Base-by-base conservation (phyloP, 1,140 invertebrate genomes). In the Stegodyphus mimosarum region DNA sequence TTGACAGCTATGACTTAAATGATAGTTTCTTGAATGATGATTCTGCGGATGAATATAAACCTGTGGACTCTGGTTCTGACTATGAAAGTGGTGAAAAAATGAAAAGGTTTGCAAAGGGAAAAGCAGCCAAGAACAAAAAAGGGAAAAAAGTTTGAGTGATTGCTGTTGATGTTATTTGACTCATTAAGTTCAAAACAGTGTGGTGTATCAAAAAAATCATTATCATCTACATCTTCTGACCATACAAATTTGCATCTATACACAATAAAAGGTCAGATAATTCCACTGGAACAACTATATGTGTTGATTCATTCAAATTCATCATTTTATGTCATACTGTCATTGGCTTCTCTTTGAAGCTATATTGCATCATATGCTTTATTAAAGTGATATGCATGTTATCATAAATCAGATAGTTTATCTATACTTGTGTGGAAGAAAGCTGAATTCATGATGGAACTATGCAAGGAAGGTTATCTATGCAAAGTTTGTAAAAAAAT, bases 41-140 rank as follows among this genome's bases (percentile, higher is more conserved):
- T 55, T 76, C 79, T n/a, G 33, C 33, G 33, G 81, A 84, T 60
- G 81, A 84, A 17, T 84, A 84, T 64, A 84, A 84, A 70, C 81
- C 81, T n/a, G 73, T 70, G 72, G 81, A 84, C 73, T 84, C 81
- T 76, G 81, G 81, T 33, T 84, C 81, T 66, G 81, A 84, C 33
- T 84, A 84, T 48, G 81, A 84, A 50, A 84, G 72, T 70, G 73
- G 73, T 11, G 80, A 74, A 15, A 75, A 76, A 60, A 60, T 51
- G 53, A 86, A 86, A 76, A 77, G 70, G 76, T 49, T 60, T 13
- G 48, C 75, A 51, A 86, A 71, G 69, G 75, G 15, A 15, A 73
- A 75, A 17, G 63, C 48, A 50, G 67, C 50, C 3, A 81, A 50
- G 64, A 75, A 52, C 18, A 85, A 55, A 49, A 17, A 76, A 10